A percentile compares a stretch with the other conserved stretches of the same genome.
These are phyloP conservation scores for Lates japonicus DNA, from an alignment of 2,797 vertebrate genomes.

Conservation along the genomic window DNA sequence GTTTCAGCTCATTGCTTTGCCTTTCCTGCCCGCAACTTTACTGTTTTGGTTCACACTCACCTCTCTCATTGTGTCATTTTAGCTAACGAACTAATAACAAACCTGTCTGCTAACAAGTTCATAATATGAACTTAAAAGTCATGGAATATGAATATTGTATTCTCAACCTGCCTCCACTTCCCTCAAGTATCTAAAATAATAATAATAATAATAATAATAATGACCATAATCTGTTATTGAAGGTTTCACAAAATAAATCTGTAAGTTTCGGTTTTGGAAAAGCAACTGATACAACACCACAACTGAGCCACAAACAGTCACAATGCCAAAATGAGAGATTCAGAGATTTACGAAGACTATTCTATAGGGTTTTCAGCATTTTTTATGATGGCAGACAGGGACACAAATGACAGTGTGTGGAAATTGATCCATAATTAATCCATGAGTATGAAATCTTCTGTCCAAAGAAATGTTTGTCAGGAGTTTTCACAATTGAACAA, in stretches of 20 bases:
- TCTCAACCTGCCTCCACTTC: background rate
- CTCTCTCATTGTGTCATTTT: background rate
- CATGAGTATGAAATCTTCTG: conserved; percentile 21
- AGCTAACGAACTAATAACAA: background rate
- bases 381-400: background rate
- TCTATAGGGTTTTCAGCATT: background rate
- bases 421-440: conserved; percentile 45
- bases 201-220: no score
- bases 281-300: background rate
- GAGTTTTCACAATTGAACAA: conserved; percentile 49
- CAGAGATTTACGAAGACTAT: background rate
- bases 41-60: background rate
- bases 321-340: background rate
- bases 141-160: background rate
- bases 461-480: conserved; percentile 33
- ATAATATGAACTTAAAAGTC: no score
- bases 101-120: no score
- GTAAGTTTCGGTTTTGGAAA: background rate
- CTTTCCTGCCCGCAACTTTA: no score
- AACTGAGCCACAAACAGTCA: background rate
- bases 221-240: background rate
- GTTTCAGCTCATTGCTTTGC: no score
- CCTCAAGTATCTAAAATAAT: no score
- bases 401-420: conserved; percentile 23
- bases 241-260: background rate